Percentiles rank a stretch among this genome's conserved stretches.
phyloP scores from a whole-genome alignment of 2,888 invertebrate genomes.

The Tetranychus truncatus region DNA sequence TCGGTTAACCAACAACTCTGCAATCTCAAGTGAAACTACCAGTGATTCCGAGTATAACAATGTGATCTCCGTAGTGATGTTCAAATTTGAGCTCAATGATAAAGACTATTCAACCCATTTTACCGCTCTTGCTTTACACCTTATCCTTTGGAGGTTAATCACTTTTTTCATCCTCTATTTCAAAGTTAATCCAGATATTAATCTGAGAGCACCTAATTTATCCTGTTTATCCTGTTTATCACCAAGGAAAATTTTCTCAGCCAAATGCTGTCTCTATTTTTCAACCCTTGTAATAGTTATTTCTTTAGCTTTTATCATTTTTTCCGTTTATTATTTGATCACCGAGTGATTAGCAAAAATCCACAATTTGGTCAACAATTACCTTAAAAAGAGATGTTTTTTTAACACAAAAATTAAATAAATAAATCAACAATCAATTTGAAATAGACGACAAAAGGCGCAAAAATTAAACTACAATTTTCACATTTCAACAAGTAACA shows the following conservation, averaged over 20 bases:
- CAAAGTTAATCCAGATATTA: constrained; percentile 11
- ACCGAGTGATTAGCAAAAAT: not conserved
- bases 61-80: constrained; percentile 8
- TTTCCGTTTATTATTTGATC: constrained; percentile 8
- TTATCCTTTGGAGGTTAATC: constrained; percentile 12
- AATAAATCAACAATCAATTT: too few species aligned
- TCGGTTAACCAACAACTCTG: not conserved
- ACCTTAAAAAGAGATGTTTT: too few species aligned
- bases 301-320: constrained; percentile 6
- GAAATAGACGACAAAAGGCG: too few species aligned
- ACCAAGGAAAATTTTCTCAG: constrained; percentile 3
- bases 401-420: too few species aligned
- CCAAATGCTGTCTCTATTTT: constrained; percentile 12
- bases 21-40: too few species aligned
- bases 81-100: constrained; percentile 11
- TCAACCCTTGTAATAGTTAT: constrained; percentile 3
- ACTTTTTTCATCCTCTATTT: constrained; percentile 9
- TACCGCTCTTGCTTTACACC: not conserved
- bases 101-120: constrained; percentile 8
- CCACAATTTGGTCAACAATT: too few species aligned
- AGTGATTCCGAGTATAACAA: constrained; percentile 1
- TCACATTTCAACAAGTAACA: too few species aligned
- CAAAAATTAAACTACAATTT: too few species aligned
- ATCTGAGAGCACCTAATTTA: not conserved
- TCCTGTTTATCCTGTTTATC: constrained; percentile 4